phyloP scores from a whole-genome alignment of 2,797 vertebrate species.

The Synaphobranchus kaupii region DNA sequence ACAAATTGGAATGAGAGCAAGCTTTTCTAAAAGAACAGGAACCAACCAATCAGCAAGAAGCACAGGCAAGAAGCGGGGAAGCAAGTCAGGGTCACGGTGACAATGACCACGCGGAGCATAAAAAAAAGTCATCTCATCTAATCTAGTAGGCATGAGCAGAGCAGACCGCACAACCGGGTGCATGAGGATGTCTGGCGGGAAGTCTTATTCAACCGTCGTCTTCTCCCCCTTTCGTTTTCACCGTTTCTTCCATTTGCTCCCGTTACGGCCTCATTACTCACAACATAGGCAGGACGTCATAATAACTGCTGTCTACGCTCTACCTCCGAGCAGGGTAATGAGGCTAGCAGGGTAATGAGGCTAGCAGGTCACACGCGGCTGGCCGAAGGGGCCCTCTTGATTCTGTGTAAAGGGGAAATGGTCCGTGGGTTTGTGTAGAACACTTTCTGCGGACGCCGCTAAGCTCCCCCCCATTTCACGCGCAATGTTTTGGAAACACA shows the following conservation, averaged over 20 bases:
- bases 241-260: not conserved
- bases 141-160: not conserved
- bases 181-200: not conserved
- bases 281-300: not conserved
- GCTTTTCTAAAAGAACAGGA: not conserved
- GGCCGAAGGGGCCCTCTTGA: not conserved
- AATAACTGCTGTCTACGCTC: not conserved
- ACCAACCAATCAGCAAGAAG: not conserved
- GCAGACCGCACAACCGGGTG: not conserved
- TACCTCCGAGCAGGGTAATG: not conserved
- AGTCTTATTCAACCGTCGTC: not conserved
- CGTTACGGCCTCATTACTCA: not conserved
- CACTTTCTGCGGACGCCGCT: not conserved
- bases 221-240: not conserved
- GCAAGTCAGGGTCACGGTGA: not conserved
- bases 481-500: not conserved
- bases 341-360: not conserved
- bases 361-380: not conserved
- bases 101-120: not conserved
- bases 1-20: not conserved
- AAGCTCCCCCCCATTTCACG: not conserved
- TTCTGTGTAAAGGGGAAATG: not conserved
- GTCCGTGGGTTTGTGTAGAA: not conserved
- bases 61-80: not conserved
- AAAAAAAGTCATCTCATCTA: not conserved